A percentile compares a stretch with the other conserved stretches of the same genome.
Conservation (phyloP, 2,113 vertebrate genomes). For the Ammodytes marinus region DNA sequence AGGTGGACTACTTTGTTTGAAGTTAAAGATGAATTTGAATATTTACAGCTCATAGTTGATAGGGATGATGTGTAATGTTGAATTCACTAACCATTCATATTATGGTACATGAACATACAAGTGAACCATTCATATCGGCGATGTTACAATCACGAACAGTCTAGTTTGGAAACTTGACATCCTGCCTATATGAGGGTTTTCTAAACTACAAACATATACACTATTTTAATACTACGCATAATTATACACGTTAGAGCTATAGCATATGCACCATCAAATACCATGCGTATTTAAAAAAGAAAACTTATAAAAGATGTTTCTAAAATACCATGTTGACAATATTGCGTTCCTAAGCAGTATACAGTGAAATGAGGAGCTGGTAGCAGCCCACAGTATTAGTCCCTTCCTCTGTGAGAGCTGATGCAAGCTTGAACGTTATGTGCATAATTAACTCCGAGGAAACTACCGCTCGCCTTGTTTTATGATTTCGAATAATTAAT, state of each 20-base stretch:
- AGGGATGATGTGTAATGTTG: too few species aligned
- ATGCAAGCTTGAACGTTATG: constrained; percentile 32
- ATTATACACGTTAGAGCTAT: too few species aligned
- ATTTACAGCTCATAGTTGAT: too few species aligned
- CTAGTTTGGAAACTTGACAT: not conserved
- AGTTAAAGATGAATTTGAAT: too few species aligned
- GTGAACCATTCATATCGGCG: too few species aligned
- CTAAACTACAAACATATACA: too few species aligned
- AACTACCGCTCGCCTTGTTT: constrained; percentile 21
- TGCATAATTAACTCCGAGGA: constrained; percentile 37
- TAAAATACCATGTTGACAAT: not conserved
- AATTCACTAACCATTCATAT: too few species aligned
- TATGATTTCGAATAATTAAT: constrained; percentile 43
- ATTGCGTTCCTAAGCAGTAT: not conserved
- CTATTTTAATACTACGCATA: too few species aligned
- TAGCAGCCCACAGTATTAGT: not conserved
- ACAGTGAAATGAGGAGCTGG: not conserved
- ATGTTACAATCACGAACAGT: not conserved
- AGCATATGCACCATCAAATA: not conserved
- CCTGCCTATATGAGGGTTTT: too few species aligned
- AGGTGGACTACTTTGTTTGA: too few species aligned
- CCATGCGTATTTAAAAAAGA: not conserved
- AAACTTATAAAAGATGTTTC: not conserved
- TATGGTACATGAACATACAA: too few species aligned
- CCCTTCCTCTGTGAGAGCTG: not conserved